phyloP scores from a whole-genome alignment of 2,113 vertebrate genomes.

The Romanogobio albipinnatus region DNA sequence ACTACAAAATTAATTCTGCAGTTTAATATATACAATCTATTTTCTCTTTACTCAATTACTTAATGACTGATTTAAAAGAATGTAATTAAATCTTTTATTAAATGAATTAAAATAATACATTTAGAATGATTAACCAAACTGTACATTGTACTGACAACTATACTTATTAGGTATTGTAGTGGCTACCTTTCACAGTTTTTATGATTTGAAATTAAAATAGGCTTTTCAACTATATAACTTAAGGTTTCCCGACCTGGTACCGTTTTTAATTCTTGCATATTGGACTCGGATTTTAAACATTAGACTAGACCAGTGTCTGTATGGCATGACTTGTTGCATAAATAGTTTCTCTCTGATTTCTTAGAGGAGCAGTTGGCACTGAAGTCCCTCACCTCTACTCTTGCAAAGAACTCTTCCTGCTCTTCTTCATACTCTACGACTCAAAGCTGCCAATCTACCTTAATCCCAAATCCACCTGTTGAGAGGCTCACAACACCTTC shows the following conservation, averaged over 20 bases:
- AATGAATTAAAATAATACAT: neutral
- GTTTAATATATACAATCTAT: neutral
- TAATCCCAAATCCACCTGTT: constrained; percentile 46
- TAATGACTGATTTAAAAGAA: neutral
- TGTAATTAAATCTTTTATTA: neutral
- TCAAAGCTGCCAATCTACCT: constrained; percentile 56
- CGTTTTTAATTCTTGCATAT: neutral
- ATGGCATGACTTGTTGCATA: neutral
- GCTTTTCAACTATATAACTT: neutral
- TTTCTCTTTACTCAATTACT: neutral
- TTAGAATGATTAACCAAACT: neutral
- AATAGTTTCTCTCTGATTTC: constrained; percentile 44
- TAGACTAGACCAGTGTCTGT: neutral
- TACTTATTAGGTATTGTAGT: neutral
- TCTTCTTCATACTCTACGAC: constrained; percentile 58
- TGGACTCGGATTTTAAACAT: neutral
- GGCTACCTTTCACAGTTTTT: neutral
- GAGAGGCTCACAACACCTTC: constrained; percentile 52
- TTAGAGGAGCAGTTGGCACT: constrained; percentile 67
- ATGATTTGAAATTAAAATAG: neutral
- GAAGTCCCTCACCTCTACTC: constrained; percentile 61
- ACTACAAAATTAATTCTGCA: neutral
- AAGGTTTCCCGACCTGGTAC: neutral
- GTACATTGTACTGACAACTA: neutral
- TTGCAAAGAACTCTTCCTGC: constrained; percentile 61